Conservation (phyloP, 2,888 invertebrate species). For the Tribolium freemani region DNA sequence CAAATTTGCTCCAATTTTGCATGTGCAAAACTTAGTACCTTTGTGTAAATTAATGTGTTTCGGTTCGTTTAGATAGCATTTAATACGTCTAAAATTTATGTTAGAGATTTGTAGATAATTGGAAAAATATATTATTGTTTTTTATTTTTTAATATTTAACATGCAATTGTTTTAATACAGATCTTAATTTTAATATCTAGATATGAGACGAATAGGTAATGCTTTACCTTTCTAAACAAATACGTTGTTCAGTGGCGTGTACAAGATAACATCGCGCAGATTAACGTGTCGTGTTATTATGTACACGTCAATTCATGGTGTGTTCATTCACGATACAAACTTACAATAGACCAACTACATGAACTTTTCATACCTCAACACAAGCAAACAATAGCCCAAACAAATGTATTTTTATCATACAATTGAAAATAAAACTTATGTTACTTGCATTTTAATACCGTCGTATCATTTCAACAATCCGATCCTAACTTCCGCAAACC, state of each 20-base stretch:
- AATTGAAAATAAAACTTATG: constrained; percentile 62
- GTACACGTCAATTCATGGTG: constrained; percentile 42
- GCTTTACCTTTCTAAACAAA: constrained; percentile 32
- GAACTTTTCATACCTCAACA: constrained; percentile 62
- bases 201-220: constrained; percentile 37
- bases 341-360: constrained; percentile 59
- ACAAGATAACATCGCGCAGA: constrained; percentile 28
- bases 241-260: constrained; percentile 40
- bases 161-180: constrained; percentile 35
- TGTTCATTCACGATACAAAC: constrained; percentile 48
- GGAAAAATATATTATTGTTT: constrained; percentile 64
- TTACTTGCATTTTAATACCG: constrained; percentile 57
- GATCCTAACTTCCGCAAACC: constrained; percentile 56
- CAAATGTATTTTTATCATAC: constrained; percentile 64
- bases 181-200: constrained; percentile 40
- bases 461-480: constrained; percentile 8
- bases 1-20: constrained; percentile 63
- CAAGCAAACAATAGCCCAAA: constrained; percentile 62
- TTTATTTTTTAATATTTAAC: constrained; percentile 60
- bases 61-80: constrained; percentile 60
- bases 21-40: constrained; percentile 63
- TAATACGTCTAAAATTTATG: constrained; percentile 60
- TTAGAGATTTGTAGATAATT: constrained; percentile 64
- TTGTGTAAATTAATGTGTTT: constrained; percentile 65
- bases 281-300: constrained; percentile 22